Evolutionary conservation across 2,888 invertebrate genomes (phyloP).

Genomic region (Tachina grossa): DNA sequence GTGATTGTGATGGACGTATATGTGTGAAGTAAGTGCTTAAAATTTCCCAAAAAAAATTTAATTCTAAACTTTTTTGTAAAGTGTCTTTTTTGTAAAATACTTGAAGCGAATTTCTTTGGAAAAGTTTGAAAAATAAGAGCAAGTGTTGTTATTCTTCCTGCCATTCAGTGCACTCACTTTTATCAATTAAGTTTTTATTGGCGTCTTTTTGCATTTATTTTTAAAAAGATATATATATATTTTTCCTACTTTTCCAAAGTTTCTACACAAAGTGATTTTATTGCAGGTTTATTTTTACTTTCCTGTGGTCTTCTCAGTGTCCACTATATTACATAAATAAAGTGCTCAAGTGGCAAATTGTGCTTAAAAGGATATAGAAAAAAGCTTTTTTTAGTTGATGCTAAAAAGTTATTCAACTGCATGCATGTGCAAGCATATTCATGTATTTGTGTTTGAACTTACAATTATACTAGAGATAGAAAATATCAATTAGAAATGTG

Average conservation of each 20-base stretch:
- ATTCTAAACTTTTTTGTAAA: conserved; percentile 33
- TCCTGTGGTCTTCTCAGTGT: conserved; percentile 33
- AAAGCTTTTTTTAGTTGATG: not conserved
- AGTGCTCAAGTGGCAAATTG: conserved; percentile 48
- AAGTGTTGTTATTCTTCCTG: conserved; percentile 29
- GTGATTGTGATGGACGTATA: not conserved
- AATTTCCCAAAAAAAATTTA: not conserved
- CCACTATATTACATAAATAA: conserved; percentile 34
- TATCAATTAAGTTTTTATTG: conserved; percentile 61
- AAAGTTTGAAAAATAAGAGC: conserved; percentile 24
- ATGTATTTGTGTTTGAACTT: conserved; percentile 3
- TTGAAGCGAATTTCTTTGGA: not conserved
- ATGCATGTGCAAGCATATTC: not conserved
- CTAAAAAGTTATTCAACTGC: not conserved
- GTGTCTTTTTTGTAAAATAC: not conserved
- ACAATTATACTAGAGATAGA: conserved; percentile 29
- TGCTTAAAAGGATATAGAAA: conserved; percentile 32
- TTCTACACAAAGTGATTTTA: not conserved
- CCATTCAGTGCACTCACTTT: conserved; percentile 51
- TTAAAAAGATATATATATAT: not conserved
- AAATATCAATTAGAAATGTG: conserved; percentile 4
- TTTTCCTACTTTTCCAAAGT: conserved; percentile 19
- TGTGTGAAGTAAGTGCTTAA: conserved; percentile 16
- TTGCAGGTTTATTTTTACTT: conserved; percentile 3
- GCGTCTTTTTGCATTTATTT: conserved; percentile 40